Base-by-base conservation (phyloP, 2,888 invertebrate species). In the Lepidonotus clava region DNA sequence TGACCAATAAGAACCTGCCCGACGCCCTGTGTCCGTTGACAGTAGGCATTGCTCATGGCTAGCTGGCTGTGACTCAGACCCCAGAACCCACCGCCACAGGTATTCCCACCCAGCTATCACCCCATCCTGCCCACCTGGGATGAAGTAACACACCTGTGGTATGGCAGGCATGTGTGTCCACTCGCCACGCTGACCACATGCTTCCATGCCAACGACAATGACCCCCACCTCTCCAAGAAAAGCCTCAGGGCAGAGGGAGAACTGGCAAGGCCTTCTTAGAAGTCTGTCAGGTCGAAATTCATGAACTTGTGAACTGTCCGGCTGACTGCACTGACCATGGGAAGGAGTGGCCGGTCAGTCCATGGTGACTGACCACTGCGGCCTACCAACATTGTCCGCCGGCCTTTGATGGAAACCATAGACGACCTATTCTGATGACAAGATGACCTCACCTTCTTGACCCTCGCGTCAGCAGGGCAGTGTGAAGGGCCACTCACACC, bases 141-240 rank as follows among this genome's bases (percentile, higher is more conserved):
- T 80, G 41, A 80, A 80, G 80, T 80, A 80, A 80, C 80, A 41
- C 51, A 11, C 40, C 6, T n/a, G 38, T 6, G 38, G 36, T 34
- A 76, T 76, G 8, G 8, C 21, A 40, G 76, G 80, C 80, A 80
- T 46, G 40, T 18, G 21, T 80, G 80, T 80, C 80, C 80, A 80
- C 80, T 80, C 80, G 41, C 1, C 80, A 46, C 80, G 51, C 80
- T 80, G 80, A 80, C 80, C 80, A 80, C 80, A 80, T 46, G 80
- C 28, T 32, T 38, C 51, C 80, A 80, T 80, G 80, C 46, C 51
- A 80, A 80, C n/a, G n/a, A n/a, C 80, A 40, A n/a, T 46, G 28
- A 80, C 80, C 32, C 46, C 51, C 41, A 4, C 5, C 41, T 11
- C 80, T 46, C 76, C 21, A 14, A 38, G 21, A 21, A 36, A 66